Evolutionary conservation across 2,797 vertebrate genomes (phyloP).

Genomic region (Melanotaenia nigrans): DNA sequence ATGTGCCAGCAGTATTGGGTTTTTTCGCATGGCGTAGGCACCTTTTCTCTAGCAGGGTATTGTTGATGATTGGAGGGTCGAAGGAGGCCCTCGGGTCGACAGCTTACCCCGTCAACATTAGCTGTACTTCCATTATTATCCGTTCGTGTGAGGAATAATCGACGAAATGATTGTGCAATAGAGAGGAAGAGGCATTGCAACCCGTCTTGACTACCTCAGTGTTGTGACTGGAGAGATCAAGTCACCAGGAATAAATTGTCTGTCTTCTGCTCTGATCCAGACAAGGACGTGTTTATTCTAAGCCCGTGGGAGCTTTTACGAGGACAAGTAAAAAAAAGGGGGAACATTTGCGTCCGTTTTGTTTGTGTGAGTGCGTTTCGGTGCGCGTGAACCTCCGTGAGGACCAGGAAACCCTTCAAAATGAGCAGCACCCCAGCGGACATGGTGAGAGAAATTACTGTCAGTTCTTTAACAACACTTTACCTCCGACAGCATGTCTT

Average conservation of each 20-base stretch:
- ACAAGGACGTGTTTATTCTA: conserved; percentile 23
- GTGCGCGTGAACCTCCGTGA: conserved; percentile 45
- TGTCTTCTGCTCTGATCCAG: conserved; percentile 28
- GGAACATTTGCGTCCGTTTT: conserved; percentile 32
- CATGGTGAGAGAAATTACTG: conserved; percentile 76
- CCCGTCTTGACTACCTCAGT: conserved; percentile 48
- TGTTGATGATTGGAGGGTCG: conserved; percentile 69
- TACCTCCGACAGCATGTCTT: conserved; percentile 1
- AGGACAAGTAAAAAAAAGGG: background rate
- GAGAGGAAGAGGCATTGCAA: conserved; percentile 47
- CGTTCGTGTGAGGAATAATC: conserved; percentile 31
- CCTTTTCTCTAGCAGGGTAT: conserved; percentile 62
- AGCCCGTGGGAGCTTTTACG: conserved; percentile 1
- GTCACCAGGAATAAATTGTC: conserved; percentile 35
- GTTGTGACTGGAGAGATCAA: conserved; percentile 40
- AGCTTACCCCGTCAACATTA: conserved; percentile 28
- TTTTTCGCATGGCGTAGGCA: conserved; percentile 80
- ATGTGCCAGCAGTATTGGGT: conserved; percentile 70
- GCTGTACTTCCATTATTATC: background rate
- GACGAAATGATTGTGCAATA: conserved; percentile 69
- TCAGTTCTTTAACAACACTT: conserved; percentile 1
- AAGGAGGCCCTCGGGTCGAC: conserved; percentile 70
- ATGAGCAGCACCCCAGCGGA: conserved; percentile 84
- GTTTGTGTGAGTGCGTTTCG: conserved; percentile 22
- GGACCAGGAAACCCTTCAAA: conserved; percentile 56